Evolutionary conservation across 2,797 vertebrate species (phyloP).

Genomic region (Poecilia gillii): DNA sequence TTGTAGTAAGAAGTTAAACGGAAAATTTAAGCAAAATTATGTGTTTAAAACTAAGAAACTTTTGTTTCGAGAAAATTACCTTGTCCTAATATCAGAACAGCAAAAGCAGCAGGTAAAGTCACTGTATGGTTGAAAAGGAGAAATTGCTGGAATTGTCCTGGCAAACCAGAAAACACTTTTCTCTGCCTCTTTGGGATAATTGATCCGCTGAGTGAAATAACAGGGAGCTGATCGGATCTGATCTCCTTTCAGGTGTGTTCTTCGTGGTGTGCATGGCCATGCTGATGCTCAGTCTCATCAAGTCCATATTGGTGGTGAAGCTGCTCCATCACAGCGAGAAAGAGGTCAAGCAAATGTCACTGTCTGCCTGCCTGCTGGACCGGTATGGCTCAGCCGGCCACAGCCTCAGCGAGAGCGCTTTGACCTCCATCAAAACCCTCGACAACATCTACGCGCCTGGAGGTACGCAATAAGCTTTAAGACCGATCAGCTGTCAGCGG

Average conservation of each 20-base stretch:
- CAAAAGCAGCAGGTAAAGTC: not conserved
- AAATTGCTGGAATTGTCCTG: not conserved
- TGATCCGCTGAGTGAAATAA: not conserved
- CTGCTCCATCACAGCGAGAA: constrained; percentile 81
- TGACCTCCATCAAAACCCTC: constrained; percentile 77
- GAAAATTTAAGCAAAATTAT: not conserved
- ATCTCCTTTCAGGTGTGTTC: constrained; percentile 80
- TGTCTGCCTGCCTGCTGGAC: constrained; percentile 80
- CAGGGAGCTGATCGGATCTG: not conserved
- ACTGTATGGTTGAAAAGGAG: not conserved
- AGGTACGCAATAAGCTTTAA: constrained; percentile 58
- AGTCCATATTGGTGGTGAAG: constrained; percentile 87
- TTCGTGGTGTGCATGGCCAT: constrained; percentile 87
- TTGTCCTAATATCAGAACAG: too few relatives aligned
- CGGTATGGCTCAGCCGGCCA: constrained; percentile 76
- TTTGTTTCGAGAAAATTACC: not conserved
- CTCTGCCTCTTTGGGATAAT: not conserved
- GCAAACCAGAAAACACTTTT: not conserved
- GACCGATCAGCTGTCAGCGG: not conserved
- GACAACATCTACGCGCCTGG: constrained; percentile 61
- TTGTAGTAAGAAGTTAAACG: not conserved
- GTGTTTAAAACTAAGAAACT: not conserved
- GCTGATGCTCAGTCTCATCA: constrained; percentile 86
- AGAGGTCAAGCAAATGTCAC: constrained; percentile 72
- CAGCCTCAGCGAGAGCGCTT: constrained; percentile 69